Evolutionary conservation across 2,888 invertebrate genomes (phyloP), one percentile per base, ranked within the genome.

Genomic region (Lasius platythorax): DNA sequence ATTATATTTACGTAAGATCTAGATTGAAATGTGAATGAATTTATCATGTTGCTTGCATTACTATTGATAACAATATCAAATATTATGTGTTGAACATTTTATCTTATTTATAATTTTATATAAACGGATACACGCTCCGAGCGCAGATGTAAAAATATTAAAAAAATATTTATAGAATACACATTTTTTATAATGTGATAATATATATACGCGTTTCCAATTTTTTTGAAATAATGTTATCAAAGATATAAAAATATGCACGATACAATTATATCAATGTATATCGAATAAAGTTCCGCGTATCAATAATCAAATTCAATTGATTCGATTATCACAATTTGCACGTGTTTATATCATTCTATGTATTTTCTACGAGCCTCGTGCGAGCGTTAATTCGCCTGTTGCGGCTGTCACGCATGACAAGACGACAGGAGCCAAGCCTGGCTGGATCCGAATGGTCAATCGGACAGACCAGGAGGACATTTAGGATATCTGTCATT

Each of bases 401-500:
- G 73, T 81, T 73, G 79, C 73, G 79, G 58, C 61, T 72, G 79
- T 79, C 73, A 37, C 37, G 37, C 18, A 78, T 84, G 82, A 84
- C 79, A 87, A 73, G 33, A 63, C 56, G 83, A 74, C 66, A 46
- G 61, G 46, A 74, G 81, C 82, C 56, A 58, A 68, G 15, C 46
- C 30, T 50, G 82, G 40, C 30, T 67, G 83, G 50, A 79, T 78
- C 63, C 46, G 37, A 79, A 28, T 82, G 82, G 86, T 84, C 85
- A 82, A 89, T 89, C 84, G 81, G 61, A 46, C 74, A 61, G 78
- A 46, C 53, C 58, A 66, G 56, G 64, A 70, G 64, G 73, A 76
- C 85, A 74, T 79, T 84, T 64, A 82, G 79, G 61, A 86, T 84
- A 85, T 85, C 88, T 72, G 85, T 87, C 85, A 83, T 53, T 67